Evolutionary conservation across 2,888 invertebrate species (phyloP).

Genomic region (Thymelicus sylvestris): DNA sequence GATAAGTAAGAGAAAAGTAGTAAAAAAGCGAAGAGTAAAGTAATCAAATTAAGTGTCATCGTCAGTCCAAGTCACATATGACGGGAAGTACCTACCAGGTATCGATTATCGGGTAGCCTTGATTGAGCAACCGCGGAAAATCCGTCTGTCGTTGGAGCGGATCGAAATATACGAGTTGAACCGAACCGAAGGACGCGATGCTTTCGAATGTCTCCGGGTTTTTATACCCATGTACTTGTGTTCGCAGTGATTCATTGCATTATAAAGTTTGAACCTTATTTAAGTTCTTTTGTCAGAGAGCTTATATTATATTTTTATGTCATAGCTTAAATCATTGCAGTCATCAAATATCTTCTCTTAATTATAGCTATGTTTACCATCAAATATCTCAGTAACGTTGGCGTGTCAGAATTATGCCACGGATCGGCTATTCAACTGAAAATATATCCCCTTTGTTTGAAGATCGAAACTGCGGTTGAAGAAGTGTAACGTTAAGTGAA

Average conservation of each 20-base stretch:
- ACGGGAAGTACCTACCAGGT: conserved; percentile 29
- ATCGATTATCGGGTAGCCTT: conserved; percentile 38
- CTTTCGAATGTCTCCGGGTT: conserved; percentile 1
- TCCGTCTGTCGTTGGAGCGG: conserved; percentile 34
- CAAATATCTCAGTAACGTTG: not conserved
- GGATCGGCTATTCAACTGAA: too few species aligned
- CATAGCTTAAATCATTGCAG: too few species aligned
- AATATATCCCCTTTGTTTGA: too few species aligned
- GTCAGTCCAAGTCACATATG: conserved; percentile 7
- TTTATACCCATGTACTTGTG: not conserved
- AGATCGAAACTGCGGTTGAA: not conserved
- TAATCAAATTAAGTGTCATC: not conserved
- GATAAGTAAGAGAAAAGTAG: not conserved
- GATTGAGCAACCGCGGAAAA: conserved; percentile 37
- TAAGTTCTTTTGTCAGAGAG: too few species aligned
- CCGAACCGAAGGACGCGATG: conserved; percentile 19
- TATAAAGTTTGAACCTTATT: not conserved
- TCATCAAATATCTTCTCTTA: too few species aligned
- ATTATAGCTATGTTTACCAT: not conserved
- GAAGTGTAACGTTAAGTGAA: not conserved
- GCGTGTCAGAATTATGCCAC: too few species aligned
- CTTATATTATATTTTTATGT: too few species aligned
- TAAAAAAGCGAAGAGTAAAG: not conserved
- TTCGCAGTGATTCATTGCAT: not conserved
- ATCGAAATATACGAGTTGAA: conserved; percentile 35